phyloP scores from a whole-genome alignment of 2,888 invertebrate species.

The Maniola hyperantus region DNA sequence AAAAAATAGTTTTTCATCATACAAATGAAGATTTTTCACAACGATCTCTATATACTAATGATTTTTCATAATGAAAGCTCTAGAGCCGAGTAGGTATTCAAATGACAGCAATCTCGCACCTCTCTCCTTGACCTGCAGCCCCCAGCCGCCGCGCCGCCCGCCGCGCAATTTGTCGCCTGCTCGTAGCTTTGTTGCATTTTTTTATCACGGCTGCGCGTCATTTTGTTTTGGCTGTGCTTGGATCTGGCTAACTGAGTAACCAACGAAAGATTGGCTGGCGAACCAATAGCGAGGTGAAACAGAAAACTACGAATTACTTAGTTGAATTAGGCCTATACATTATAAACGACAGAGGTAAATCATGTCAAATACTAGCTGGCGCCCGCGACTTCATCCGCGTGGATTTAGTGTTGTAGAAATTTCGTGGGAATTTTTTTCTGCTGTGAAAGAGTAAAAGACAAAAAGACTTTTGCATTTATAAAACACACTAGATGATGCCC shows the following conservation, averaged over 20 bases:
- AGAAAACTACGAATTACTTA: no score
- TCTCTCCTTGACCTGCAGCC: slow-evolving; percentile 64
- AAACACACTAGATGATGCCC: no score
- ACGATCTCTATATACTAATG: neutral
- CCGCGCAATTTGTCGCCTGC: slow-evolving; percentile 44
- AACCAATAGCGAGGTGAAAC: no score
- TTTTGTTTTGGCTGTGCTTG: slow-evolving; percentile 31
- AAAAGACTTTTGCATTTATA: no score
- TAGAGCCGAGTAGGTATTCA: slow-evolving; percentile 12
- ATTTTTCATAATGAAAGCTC: neutral
- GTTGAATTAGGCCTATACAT: no score
- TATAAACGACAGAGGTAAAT: no score
- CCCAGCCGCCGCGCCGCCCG: slow-evolving; percentile 42
- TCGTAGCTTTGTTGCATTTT: slow-evolving; percentile 43
- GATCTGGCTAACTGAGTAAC: neutral
- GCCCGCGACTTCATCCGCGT: no score
- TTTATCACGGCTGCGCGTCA: slow-evolving; percentile 28
- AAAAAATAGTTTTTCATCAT: neutral
- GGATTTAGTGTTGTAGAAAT: no score
- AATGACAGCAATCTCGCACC: slow-evolving; percentile 41
- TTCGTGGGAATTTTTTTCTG: no score
- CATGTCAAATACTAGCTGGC: no score
- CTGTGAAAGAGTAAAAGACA: no score
- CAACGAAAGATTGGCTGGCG: no score
- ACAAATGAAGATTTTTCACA: neutral